phyloP scores from a whole-genome alignment of 2,888 invertebrate genomes.

The Blastobasis adustella region DNA sequence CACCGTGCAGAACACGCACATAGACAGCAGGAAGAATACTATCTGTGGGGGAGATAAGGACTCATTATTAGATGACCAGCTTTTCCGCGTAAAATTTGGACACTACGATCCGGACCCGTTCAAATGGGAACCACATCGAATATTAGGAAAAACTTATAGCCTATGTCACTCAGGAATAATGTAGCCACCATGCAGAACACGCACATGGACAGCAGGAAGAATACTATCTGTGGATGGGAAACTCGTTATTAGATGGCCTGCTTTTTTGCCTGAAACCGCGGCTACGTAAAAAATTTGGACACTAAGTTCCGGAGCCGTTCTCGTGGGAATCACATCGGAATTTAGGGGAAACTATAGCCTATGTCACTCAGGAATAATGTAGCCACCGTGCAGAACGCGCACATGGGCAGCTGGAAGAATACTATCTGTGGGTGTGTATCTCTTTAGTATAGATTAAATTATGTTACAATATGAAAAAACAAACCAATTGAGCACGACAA shows the following conservation, averaged over 20 bases:
- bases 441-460: no score
- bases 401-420: slow-evolving; percentile 96
- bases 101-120: no score
- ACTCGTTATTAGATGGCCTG: background rate
- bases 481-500: no score
- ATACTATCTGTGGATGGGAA: slow-evolving; percentile 89
- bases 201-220: slow-evolving; percentile 97
- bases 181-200: slow-evolving; percentile 84
- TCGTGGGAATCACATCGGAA: background rate
- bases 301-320: no score
- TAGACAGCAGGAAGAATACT: slow-evolving; percentile 96
- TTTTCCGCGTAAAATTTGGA: no score
- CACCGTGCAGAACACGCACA: slow-evolving; percentile 98
- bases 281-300: no score
- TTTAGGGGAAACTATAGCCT: background rate
- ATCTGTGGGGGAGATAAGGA: slow-evolving; percentile 78
- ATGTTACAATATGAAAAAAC: no score
- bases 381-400: slow-evolving; percentile 90
- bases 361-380: background rate
- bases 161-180: background rate
- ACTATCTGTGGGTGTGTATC: slow-evolving; percentile 88
- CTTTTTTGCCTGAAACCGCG: no score
- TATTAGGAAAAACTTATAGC: background rate
- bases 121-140: background rate
- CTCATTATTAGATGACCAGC: no score